These are phyloP conservation scores for Nasonia giraulti DNA, from an alignment of 1,140 invertebrate genomes.

Conservation along the genomic window DNA sequence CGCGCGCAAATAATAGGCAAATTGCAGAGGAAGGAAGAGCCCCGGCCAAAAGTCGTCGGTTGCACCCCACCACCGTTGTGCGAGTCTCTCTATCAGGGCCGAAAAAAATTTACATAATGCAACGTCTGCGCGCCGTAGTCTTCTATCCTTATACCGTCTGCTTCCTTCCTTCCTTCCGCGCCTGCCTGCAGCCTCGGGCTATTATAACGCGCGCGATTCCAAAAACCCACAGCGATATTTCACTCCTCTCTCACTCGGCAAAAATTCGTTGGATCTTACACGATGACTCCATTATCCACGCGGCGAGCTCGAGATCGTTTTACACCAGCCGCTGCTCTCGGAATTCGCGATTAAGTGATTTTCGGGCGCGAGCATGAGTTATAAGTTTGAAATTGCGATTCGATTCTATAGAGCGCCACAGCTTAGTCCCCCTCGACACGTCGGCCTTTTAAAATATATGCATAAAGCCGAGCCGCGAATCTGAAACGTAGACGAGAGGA, in stretches of 20 bases:
- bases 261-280: conserved; percentile 31
- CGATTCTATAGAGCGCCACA: background rate
- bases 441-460: conserved; percentile 43
- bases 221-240: conserved; percentile 44
- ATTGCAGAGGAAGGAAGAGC: background rate
- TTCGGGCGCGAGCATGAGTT: too few species aligned
- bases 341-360: too few species aligned
- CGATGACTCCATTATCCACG: conserved; percentile 31
- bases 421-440: background rate
- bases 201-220: conserved; percentile 16
- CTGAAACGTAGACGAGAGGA: conserved; percentile 53
- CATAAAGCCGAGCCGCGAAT: conserved; percentile 35
- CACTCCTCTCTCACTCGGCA: background rate
- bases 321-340: too few species aligned
- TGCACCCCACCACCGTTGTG: background rate
- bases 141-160: conserved; percentile 1
- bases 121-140: conserved; percentile 33
- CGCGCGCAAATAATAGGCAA: conserved; percentile 35
- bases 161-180: conserved; percentile 17
- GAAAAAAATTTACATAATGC: conserved; percentile 54
- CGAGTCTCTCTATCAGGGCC: background rate
- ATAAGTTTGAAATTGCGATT: background rate
- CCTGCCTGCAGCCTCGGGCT: background rate
- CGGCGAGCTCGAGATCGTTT: too few species aligned
- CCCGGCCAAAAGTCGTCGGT: conserved; percentile 6